phyloP scores from a whole-genome alignment of 2,113 vertebrate genomes.

The Chascanopsetta lugubris region DNA sequence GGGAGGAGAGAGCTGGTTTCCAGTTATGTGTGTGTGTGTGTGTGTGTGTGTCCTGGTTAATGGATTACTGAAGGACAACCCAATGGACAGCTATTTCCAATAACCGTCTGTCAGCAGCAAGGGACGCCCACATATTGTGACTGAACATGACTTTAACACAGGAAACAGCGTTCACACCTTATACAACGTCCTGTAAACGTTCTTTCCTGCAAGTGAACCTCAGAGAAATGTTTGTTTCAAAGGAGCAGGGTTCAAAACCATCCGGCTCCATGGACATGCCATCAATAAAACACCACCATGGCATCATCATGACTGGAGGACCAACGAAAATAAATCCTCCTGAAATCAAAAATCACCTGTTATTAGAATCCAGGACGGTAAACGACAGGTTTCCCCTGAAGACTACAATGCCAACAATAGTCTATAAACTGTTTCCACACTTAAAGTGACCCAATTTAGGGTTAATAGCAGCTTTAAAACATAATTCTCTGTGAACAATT shows the following conservation, averaged over 20 bases:
- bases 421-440: background rate
- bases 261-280: background rate
- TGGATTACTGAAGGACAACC: constrained; percentile 17
- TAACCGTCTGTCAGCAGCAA: constrained; percentile 6
- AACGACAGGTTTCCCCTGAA: too few relatives aligned
- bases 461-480: background rate
- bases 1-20: background rate
- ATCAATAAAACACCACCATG: too few relatives aligned
- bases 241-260: background rate
- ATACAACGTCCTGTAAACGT: constrained; percentile 25
- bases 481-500: background rate
- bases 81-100: background rate
- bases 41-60: constrained; percentile 21
- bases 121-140: background rate
- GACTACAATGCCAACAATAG: too few relatives aligned
- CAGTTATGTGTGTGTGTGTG: background rate
- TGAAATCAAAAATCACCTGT: too few relatives aligned
- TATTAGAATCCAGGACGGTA: too few relatives aligned
- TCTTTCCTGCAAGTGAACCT: constrained; percentile 1
- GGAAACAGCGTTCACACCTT: constrained; percentile 22
- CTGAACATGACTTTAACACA: constrained; percentile 4
- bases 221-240: background rate
- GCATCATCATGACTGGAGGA: too few relatives aligned
- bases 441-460: background rate
- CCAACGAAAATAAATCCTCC: too few relatives aligned